phyloP scores from a whole-genome alignment of 2,797 vertebrate species.

The Neopelma chrysocephalum region DNA sequence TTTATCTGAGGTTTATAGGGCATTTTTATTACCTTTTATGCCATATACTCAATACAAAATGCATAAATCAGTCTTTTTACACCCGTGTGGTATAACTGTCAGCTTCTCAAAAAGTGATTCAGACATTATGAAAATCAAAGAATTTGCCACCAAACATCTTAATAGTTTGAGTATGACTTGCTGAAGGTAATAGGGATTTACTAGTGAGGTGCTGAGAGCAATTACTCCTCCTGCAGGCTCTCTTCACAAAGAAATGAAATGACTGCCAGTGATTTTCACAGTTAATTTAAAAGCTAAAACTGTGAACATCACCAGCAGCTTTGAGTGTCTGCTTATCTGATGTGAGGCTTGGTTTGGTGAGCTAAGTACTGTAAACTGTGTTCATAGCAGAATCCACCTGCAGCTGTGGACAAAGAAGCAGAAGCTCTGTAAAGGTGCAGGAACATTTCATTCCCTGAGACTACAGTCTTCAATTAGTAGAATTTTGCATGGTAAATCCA shows the following conservation, averaged over 20 bases:
- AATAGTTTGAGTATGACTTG: not conserved
- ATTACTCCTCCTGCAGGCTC: not conserved
- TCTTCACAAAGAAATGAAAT: not conserved
- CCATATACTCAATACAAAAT: not conserved
- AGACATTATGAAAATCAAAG: not conserved
- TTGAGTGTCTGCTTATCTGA: not conserved
- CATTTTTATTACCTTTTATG: not conserved
- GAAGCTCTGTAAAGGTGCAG: not conserved
- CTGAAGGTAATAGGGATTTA: not conserved
- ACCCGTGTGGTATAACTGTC: rapidly evolving
- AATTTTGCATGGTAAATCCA: not conserved
- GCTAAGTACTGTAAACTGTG: not conserved
- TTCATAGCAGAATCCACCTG: not conserved
- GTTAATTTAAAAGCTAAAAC: not conserved
- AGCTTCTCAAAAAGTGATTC: not conserved
- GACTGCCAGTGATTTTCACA: not conserved
- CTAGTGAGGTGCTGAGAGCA: not conserved
- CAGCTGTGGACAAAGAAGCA: not conserved
- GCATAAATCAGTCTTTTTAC: not conserved
- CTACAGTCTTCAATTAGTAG: not conserved
- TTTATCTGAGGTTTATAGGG: not conserved
- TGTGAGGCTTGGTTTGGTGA: not conserved
- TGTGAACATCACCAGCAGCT: not conserved
- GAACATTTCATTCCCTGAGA: not conserved
- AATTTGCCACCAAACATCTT: not conserved